Conservation (phyloP, 2,113 vertebrate genomes). For the Eonycteris spelaea region DNA sequence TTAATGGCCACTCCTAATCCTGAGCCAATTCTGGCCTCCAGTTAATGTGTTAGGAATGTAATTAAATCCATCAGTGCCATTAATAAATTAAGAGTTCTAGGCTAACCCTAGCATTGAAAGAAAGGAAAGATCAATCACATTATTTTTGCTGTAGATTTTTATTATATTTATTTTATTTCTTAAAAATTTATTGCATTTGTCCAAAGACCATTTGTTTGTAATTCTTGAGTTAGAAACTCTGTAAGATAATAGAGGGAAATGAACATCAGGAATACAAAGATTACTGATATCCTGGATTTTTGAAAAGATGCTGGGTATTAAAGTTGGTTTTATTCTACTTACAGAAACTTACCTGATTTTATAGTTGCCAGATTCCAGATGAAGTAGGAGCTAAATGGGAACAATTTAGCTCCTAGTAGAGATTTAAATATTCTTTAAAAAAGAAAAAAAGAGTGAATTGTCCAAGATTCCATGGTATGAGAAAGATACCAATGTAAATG, state of each 20-base stretch:
- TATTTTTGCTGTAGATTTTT: conserved; percentile 20
- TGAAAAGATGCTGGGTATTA: neutral
- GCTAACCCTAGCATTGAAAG: neutral
- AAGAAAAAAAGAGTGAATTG: neutral
- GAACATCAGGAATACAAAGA: neutral
- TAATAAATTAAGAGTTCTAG: neutral
- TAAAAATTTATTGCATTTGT: neutral
- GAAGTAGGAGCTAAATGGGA: neutral
- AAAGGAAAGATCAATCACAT: neutral
- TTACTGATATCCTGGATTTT: neutral
- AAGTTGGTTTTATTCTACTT: neutral
- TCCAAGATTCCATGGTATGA: neutral
- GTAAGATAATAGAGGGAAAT: neutral
- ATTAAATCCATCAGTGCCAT: neutral
- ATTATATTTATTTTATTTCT: neutral
- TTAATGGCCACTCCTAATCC: neutral
- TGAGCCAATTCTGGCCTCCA: neutral
- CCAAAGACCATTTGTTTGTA: neutral
- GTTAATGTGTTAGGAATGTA: neutral
- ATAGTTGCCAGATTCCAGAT: neutral
- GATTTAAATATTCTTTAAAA: neutral
- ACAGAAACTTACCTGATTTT: neutral
- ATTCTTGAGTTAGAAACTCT: neutral
- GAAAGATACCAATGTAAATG: neutral
- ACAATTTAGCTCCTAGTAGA: neutral